Percentiles rank a stretch among this genome's conserved stretches.
phyloP scores from a whole-genome alignment of 2,797 vertebrate species.

The Melanotaenia pygmaea region DNA sequence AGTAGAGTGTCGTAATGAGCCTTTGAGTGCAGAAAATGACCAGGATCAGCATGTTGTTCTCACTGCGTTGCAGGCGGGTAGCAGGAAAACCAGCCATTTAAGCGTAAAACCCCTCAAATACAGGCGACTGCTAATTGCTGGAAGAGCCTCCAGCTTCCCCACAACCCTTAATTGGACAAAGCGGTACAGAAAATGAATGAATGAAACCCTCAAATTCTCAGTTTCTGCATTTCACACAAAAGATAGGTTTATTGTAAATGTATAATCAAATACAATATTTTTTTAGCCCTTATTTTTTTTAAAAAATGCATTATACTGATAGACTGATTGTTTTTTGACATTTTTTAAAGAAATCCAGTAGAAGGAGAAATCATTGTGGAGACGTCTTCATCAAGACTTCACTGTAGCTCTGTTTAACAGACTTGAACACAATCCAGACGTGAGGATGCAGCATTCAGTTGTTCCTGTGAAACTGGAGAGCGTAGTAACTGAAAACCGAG shows the following conservation, averaged over 20 bases:
- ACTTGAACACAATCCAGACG: neutral
- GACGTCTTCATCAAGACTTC: neutral
- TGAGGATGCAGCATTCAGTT: neutral
- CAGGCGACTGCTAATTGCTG: too few relatives aligned
- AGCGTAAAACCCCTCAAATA: conserved; percentile 23
- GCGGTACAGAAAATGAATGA: too few relatives aligned
- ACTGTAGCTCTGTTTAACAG: neutral
- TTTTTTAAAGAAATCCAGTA: neutral
- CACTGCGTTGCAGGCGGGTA: neutral
- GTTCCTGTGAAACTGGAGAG: conserved; percentile 15
- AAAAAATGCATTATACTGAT: neutral
- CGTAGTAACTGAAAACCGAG: conserved; percentile 22
- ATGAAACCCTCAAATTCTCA: neutral
- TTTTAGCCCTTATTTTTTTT: conserved; percentile 2
- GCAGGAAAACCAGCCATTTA: conserved; percentile 1
- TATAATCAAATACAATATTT: neutral
- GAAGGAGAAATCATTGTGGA: neutral
- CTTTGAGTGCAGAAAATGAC: conserved; percentile 5
- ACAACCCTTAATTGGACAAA: too few relatives aligned
- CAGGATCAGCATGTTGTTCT: neutral
- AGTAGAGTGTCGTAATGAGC: neutral
- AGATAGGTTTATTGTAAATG: neutral
- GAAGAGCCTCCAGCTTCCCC: too few relatives aligned
- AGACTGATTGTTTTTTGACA: too few relatives aligned
- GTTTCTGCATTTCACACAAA: conserved; percentile 11